Evolutionary conservation across 2,888 invertebrate species (phyloP), one percentile per base, ranked within the genome.

Genomic region (Cylloceria caligata): DNA sequence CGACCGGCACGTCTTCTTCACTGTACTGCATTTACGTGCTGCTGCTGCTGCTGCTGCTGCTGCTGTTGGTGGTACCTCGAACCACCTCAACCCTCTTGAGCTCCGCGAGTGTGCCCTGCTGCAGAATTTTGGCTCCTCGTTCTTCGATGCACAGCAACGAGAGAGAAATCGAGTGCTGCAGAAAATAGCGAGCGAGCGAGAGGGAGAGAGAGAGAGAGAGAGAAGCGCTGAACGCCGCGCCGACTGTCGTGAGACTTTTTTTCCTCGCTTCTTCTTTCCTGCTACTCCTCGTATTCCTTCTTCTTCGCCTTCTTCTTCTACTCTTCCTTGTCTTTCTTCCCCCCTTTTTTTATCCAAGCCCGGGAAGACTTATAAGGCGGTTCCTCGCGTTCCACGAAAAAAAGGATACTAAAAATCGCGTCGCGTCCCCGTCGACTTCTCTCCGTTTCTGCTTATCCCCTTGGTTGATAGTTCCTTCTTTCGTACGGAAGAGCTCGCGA

Each of bases 301-400:
- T 60, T 60, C 60, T 60, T 60, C 71, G 49, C 55, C 30, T 62
- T 69, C 76, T 83, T 83, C 80, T 81, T 79, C 76, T 81, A 57
- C 67, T 80, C 73, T 77, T 81, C 74, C 67, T 75, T 78, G 52
- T 75, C 76, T 77, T 74, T 73, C 73, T 76, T 80, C 74, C 79
- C 62, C 52, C 52, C 67, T 86, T 86, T 88, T 88, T 87, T 86
- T 87, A 79, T 71, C 80, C 76, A 82, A 85, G 80, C 86, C 86
- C 86, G 85, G 83, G 88, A 87, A 86, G 89, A 89, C 91, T 90
- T 91, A 91, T 91, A 91, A 91, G 91, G 91, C 90, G 89, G 91
- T 91, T 90, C 90, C 84, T 88, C 86, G 88, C 90, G 91, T 91
- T 90, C 91, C 88, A 88, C 24, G 83, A 89, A 90, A 90, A 90